These are phyloP conservation scores for Novumbra hubbsi DNA, from an alignment of 2,797 vertebrate species.

Conservation along the genomic window DNA sequence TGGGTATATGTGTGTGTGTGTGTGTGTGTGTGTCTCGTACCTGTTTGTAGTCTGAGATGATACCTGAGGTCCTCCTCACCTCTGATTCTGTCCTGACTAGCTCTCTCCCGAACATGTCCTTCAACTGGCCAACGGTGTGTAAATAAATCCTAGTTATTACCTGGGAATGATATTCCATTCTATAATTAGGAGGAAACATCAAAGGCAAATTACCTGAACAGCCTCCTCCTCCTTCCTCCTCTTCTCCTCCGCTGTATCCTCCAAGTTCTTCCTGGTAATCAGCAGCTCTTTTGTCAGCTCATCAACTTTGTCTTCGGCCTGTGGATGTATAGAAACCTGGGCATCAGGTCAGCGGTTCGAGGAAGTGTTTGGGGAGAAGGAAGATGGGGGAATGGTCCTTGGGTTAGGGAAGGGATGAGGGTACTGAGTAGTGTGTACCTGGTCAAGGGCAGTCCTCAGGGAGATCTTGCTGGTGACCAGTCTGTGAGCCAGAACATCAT, in stretches of 20 bases:
- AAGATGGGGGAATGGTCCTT: background rate
- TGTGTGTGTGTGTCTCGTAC: constrained; percentile 56
- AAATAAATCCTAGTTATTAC: background rate
- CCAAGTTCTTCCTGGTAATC: constrained; percentile 78
- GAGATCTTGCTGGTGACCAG: constrained; percentile 92
- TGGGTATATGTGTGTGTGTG: background rate
- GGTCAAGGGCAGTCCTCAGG: constrained; percentile 85
- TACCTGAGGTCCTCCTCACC: constrained; percentile 84
- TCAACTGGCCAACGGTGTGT: constrained; percentile 70
- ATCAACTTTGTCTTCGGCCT: constrained; percentile 89
- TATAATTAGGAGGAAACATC: background rate
- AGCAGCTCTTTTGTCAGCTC: constrained; percentile 85
- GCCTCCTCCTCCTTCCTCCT: constrained; percentile 81
- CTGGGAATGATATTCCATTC: background rate
- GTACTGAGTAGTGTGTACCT: constrained; percentile 63
- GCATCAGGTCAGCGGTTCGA: background rate
- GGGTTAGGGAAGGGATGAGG: background rate
- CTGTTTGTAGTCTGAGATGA: constrained; percentile 93
- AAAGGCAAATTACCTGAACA: constrained; percentile 46
- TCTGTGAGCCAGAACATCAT: constrained; percentile 88
- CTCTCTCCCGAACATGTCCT: constrained; percentile 87
- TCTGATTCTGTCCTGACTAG: constrained; percentile 87
- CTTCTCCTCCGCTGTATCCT: constrained; percentile 85
- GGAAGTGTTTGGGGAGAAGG: background rate
- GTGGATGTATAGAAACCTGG: constrained; percentile 22